Base-by-base conservation (phyloP, 2,113 vertebrate species). In the Malurus cyaneus region DNA sequence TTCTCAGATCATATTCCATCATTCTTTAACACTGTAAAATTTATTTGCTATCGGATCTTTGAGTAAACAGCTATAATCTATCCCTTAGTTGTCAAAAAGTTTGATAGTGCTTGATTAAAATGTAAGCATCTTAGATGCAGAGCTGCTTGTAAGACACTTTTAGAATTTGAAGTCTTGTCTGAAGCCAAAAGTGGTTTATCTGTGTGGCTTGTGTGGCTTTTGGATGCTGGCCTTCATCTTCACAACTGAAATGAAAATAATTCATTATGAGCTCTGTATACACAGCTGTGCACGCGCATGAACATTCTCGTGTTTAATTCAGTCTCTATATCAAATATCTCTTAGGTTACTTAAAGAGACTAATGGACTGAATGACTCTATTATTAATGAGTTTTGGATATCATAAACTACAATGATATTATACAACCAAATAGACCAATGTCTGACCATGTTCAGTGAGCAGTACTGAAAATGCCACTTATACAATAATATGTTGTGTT, bases 61-160 rank as follows among this genome's bases (percentile, higher is more conserved):
- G n/a, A 76, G 44, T 76, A 89, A 91, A 91, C 32, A 87, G 11
- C 20, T 81, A 64, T 57, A 78, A 71, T 67, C 19, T 89, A 56
- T 86, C 29, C 14, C 25, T 52, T 76, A 53, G 32, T 36, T 80
- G 56, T 61, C 70, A 67, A 41, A 60, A 64, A 72, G 19, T 89
- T 89, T 89, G 81, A 82, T 66, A 88, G 70, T 15, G 41, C 54
- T 72, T 57, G 50, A 82, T 94, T 95, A 85, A 96, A 88, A 69
- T 50, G 31, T 72, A 76, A 88, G 17, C 50, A 59, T 72, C 65
- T 80, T 49, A 78, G 56, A 71, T 56, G 47, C 14, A 88, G 44
- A 88, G 61, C 26, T 92, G 26, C 54, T 86, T 70, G 46, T 61
- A 73, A 71, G 42, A 61, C 32, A 79, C 50, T 69, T 91, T 49